A percentile compares a stretch with the other conserved stretches of the same genome.
These are phyloP conservation scores for Cyphomyrus plagiostoma DNA, from an alignment of 2,113 vertebrate species.

Conservation along the genomic window DNA sequence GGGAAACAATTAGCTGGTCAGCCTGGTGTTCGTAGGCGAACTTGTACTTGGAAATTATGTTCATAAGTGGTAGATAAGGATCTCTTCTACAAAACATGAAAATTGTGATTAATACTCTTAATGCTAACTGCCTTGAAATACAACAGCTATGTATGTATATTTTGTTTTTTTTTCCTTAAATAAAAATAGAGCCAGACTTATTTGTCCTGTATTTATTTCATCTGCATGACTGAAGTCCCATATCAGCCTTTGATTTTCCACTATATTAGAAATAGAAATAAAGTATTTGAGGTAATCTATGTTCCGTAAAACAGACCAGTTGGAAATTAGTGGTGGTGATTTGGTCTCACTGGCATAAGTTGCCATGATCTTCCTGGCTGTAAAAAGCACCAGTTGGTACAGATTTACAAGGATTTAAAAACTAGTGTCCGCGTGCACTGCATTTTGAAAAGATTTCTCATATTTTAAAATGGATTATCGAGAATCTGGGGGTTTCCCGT, in stretches of 20 bases:
- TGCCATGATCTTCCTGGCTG: not conserved
- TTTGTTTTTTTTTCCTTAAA: not conserved
- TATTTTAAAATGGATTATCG: not conserved
- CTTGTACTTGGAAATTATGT: not conserved
- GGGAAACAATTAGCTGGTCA: not conserved
- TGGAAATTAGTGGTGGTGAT: not conserved
- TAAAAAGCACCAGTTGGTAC: not conserved
- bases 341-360: not conserved
- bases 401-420: not conserved
- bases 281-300: not conserved
- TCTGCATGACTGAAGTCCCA: not conserved
- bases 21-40: not conserved
- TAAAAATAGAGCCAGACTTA: not conserved
- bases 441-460: not conserved
- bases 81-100: not conserved
- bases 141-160: not conserved
- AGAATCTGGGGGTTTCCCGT: conserved; percentile 7
- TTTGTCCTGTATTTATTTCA: not conserved
- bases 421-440: not conserved
- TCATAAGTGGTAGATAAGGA: not conserved
- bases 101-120: not conserved
- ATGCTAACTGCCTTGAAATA: not conserved
- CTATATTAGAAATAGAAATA: not conserved
- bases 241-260: not conserved
- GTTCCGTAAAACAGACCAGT: not conserved